These are phyloP conservation scores for Solenodon paradoxus DNA, from an alignment of 2,113 vertebrate genomes.

Conservation along the genomic window DNA sequence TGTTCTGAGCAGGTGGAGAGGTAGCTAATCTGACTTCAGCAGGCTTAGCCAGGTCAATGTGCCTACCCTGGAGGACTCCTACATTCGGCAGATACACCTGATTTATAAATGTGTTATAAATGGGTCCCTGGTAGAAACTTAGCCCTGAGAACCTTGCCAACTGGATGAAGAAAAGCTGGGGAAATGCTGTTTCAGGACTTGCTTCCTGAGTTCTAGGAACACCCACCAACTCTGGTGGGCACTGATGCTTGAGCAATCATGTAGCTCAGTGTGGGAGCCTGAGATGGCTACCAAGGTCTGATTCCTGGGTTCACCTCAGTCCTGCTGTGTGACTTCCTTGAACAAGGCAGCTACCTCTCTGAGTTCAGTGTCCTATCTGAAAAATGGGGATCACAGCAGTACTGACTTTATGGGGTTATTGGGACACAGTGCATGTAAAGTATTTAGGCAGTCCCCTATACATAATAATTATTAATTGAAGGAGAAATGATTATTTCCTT, in stretches of 20 bases:
- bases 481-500: neutral
- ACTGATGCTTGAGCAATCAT: too few species aligned
- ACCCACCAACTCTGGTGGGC: fast-evolving
- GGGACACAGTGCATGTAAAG: neutral
- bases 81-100: neutral
- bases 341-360: neutral
- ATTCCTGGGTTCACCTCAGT: neutral
- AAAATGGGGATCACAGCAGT: too few species aligned
- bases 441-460: too few species aligned
- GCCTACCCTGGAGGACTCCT: neutral
- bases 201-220: neutral
- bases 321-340: neutral
- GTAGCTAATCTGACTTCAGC: neutral
- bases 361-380: too few species aligned
- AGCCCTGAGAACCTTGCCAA: neutral
- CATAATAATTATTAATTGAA: neutral
- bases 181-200: neutral
- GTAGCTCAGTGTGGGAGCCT: neutral
- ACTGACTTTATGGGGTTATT: neutral
- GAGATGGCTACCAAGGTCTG: neutral
- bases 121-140: neutral
- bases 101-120: neutral
- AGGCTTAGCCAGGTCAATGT: neutral
- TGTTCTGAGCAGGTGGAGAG: neutral
- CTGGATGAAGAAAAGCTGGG: neutral